A percentile compares a stretch with the other conserved stretches of the same genome.
These are phyloP conservation scores for Thumatha senex DNA, from an alignment of 2,888 invertebrate genomes.

Conservation along the genomic window DNA sequence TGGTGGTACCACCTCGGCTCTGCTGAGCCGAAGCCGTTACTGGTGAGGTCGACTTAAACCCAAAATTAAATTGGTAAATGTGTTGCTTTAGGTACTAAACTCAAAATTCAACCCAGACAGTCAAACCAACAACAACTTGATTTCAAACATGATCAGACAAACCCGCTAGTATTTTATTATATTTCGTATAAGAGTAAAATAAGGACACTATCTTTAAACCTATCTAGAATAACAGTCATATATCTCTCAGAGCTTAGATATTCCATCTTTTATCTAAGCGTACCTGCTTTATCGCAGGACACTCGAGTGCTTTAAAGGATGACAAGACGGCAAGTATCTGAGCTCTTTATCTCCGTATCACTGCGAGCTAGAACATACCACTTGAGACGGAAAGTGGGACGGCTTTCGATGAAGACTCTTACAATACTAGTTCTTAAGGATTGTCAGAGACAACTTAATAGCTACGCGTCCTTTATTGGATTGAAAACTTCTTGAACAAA, in stretches of 20 bases:
- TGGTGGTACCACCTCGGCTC: too few species aligned
- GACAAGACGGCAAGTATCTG: slow-evolving; percentile 4
- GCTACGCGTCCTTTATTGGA: slow-evolving; percentile 18
- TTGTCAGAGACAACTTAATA: slow-evolving; percentile 30
- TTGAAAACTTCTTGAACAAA: too few species aligned
- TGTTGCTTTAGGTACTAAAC: too few species aligned
- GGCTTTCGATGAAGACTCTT: slow-evolving; percentile 31
- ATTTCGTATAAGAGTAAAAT: background rate
- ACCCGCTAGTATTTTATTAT: too few species aligned
- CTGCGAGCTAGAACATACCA: slow-evolving; percentile 11
- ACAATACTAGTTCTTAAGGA: slow-evolving; percentile 32
- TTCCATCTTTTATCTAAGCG: background rate
- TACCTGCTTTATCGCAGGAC: background rate
- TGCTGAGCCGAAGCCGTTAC: too few species aligned
- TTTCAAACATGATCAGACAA: too few species aligned
- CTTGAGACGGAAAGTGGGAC: slow-evolving; percentile 29
- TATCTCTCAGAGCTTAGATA: background rate
- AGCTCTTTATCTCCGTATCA: slow-evolving; percentile 2
- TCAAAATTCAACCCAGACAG: too few species aligned
- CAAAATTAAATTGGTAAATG: too few species aligned
- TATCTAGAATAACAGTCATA: background rate
- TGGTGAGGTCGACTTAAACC: too few species aligned
- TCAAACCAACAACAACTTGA: too few species aligned
- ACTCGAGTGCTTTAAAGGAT: slow-evolving; percentile 1
- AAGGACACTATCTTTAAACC: background rate